Base-by-base conservation (phyloP, 2,113 vertebrate species). In the Rhagologus leucostigma region DNA sequence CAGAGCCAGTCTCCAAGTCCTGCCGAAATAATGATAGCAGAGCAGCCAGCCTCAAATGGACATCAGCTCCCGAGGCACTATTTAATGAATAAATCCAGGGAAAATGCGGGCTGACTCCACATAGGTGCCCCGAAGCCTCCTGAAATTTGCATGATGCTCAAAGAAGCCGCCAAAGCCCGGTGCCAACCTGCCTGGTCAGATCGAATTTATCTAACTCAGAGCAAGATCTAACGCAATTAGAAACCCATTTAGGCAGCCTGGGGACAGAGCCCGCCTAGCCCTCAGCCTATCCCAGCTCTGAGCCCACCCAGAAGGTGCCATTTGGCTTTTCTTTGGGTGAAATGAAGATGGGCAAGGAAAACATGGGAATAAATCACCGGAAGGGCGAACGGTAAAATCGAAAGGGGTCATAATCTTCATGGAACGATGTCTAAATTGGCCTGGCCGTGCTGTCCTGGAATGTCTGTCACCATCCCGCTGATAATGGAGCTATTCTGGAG, bases 121-220 rank as follows among this genome's bases (percentile, higher is more conserved):
- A 87, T 14, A 90, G 95, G 96, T 95, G 94, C 95, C 96, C 93
- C 10, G 86, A 86, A 97, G 96, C 96, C 80, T 90, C 88, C 82
- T 84, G 73, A 89, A 92, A 97, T 97, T 95, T 96, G 91, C 95
- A 95, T 95, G 94, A 77, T 26, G 64, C 95, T 96, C 91, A 84
- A 95, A 96, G 96, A 92, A 92, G 91, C 93, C 23, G 60, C 89
- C 91, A 84, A 93, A 96, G 94, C 89, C 86, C 3, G 8, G 94
- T 96, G 95, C 96, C 94, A 95, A 95, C 94, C 96, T 95, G 95
- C 95, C 94, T 46, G 95, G 89, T 95, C 96, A 93, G 80, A 96
- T 89, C 24, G 73, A 95, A 96, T 97, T 95, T 92, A 89, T 95
- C 93, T 90, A 95, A 96, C 83, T 93, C 76, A 63, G 75, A 93